Conservation (phyloP, 2,888 invertebrate species). For the Danaus chrysippus region DNA sequence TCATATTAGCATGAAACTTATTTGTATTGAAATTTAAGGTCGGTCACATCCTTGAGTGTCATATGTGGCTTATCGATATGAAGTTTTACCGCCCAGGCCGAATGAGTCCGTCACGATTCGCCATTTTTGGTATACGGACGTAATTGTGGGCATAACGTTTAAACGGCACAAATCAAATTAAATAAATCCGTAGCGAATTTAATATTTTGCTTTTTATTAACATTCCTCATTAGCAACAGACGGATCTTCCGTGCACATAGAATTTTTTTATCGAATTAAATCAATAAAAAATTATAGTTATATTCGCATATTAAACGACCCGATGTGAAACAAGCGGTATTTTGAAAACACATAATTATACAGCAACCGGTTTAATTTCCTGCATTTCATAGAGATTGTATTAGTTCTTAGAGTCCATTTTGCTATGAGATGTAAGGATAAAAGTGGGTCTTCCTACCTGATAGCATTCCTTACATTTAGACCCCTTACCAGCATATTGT, state of each 20-base stretch:
- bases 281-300: too few species aligned
- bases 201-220: constrained; percentile 6
- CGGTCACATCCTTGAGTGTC: constrained; percentile 51
- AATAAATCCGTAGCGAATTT: constrained; percentile 15
- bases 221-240: not conserved
- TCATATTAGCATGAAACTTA: constrained; percentile 15
- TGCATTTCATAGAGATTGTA: not conserved
- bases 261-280: not conserved
- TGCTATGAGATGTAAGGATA: not conserved
- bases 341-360: too few species aligned
- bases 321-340: too few species aligned
- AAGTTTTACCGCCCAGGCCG: constrained; percentile 53
- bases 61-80: constrained; percentile 54
- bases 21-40: constrained; percentile 16
- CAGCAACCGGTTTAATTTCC: not conserved
- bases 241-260: not conserved
- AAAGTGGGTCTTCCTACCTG: not conserved
- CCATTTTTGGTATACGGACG: constrained; percentile 45
- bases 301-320: too few species aligned
- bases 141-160: constrained; percentile 12
- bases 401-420: not conserved
- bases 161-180: constrained; percentile 13
- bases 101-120: constrained; percentile 63
- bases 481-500: constrained; percentile 10
- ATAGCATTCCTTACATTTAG: not conserved